These are phyloP conservation scores for Drosophila birchii DNA, from an alignment of 2,888 invertebrate genomes.

Conservation along the genomic window DNA sequence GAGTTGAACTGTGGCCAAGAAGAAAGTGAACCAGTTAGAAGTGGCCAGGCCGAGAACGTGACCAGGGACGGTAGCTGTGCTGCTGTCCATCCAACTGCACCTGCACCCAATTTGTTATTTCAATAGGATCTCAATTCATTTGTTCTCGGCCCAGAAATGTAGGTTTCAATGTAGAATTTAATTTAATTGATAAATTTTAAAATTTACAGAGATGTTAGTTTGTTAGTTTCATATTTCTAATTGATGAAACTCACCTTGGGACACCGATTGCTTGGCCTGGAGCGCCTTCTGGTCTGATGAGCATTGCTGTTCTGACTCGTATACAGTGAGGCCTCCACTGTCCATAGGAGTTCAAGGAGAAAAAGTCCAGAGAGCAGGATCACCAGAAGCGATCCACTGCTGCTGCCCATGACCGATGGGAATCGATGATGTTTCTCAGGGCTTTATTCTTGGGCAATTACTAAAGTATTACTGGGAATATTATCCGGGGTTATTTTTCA, in stretches of 20 bases:
- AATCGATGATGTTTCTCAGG: not conserved
- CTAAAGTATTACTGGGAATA: not conserved
- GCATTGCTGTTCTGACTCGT: constrained; percentile 75
- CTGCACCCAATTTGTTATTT: constrained; percentile 14
- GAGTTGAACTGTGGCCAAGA: constrained; percentile 26
- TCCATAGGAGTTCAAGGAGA: constrained; percentile 34
- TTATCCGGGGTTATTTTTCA: not conserved
- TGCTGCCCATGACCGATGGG: constrained; percentile 14
- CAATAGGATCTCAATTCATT: not conserved
- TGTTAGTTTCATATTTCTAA: too few relatives aligned
- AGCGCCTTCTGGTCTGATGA: constrained; percentile 65
- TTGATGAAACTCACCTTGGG: constrained; percentile 69
- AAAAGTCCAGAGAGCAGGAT: constrained; percentile 29
- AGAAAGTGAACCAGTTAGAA: constrained; percentile 48
- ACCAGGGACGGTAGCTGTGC: constrained; percentile 35
- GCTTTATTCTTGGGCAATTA: not conserved
- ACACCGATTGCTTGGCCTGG: constrained; percentile 75
- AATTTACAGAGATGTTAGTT: not conserved
- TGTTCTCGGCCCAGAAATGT: too few relatives aligned
- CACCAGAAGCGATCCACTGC: constrained; percentile 38
- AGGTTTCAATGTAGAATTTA: not conserved
- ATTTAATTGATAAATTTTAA: not conserved
- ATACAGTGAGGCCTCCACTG: constrained; percentile 57
- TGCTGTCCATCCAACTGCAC: constrained; percentile 6
- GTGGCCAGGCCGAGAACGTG: constrained; percentile 41